These are phyloP conservation scores for Melipona quadrifasciata DNA, from an alignment of 1,140 invertebrate species.

Conservation along the genomic window DNA sequence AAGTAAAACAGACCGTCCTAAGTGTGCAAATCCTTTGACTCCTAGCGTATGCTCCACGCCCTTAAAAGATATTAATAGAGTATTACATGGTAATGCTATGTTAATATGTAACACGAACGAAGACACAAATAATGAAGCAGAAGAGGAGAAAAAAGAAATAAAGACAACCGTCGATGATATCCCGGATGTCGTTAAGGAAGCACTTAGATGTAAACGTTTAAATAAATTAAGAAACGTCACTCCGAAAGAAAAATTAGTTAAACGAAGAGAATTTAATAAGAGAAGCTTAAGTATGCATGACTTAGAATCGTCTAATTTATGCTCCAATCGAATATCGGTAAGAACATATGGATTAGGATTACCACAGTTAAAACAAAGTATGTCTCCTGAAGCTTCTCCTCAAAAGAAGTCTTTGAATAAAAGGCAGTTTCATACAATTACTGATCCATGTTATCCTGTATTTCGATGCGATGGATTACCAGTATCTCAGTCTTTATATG, in stretches of 20 bases:
- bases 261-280: constrained; percentile 72
- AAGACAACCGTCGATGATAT: constrained; percentile 74
- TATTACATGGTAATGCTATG: constrained; percentile 86
- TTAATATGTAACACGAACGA: constrained; percentile 86
- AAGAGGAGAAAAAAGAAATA: constrained; percentile 71
- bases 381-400: constrained; percentile 71
- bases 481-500: constrained; percentile 87
- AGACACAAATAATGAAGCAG: constrained; percentile 73
- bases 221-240: constrained; percentile 75
- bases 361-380: constrained; percentile 73
- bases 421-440: constrained; percentile 85
- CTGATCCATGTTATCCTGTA: constrained; percentile 89
- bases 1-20: constrained; percentile 73
- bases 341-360: constrained; percentile 79
- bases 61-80: constrained; percentile 86
- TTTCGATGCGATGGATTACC: constrained; percentile 88
- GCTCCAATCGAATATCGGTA: constrained; percentile 67
- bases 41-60: constrained; percentile 89
- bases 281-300: constrained; percentile 79
- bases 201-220: constrained; percentile 77
- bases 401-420: constrained; percentile 51
- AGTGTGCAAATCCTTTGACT: constrained; percentile 79
- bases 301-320: constrained; percentile 68
- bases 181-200: constrained; percentile 79
- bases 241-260: constrained; percentile 58